Evolutionary conservation across 2,888 invertebrate species (phyloP).

Genomic region (Crioceris asparagi): DNA sequence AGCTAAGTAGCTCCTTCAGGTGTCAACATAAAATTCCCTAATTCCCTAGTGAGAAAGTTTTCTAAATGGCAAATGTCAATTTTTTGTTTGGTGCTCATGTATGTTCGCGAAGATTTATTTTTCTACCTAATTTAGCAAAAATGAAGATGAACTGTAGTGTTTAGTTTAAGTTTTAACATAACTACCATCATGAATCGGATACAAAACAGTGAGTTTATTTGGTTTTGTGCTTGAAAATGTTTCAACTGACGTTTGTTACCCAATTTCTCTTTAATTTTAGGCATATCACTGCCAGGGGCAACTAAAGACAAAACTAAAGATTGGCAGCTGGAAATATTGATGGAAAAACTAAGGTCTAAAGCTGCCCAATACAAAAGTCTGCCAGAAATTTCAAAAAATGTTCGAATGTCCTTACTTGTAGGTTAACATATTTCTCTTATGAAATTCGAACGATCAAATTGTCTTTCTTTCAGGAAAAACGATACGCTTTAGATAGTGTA

Average conservation of each 20-base stretch:
- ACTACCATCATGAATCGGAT: constrained; percentile 23
- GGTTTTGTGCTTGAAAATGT: constrained; percentile 5
- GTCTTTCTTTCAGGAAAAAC: constrained; percentile 59
- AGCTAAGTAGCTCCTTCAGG: too few relatives aligned
- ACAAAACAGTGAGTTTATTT: constrained; percentile 25
- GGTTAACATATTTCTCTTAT: constrained; percentile 27
- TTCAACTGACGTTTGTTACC: constrained; percentile 7
- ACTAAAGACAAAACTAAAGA: constrained; percentile 52
- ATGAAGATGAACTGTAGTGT: constrained; percentile 17
- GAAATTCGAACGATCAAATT: not conserved
- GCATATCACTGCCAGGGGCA: constrained; percentile 20
- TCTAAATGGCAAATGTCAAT: constrained; percentile 20
- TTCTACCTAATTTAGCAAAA: constrained; percentile 14
- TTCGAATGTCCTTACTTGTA: constrained; percentile 78
- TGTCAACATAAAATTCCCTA: too few relatives aligned
- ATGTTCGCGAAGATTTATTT: constrained; percentile 14
- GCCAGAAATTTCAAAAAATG: constrained; percentile 76
- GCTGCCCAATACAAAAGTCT: constrained; percentile 71
- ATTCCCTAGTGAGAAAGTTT: constrained; percentile 1
- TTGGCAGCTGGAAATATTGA: constrained; percentile 76
- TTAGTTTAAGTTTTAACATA: constrained; percentile 7
- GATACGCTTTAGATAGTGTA: constrained; percentile 74
- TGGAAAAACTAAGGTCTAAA: constrained; percentile 85
- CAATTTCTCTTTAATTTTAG: constrained; percentile 13
- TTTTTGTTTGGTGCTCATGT: constrained; percentile 27